A percentile compares a stretch with the other conserved stretches of the same genome.
Evolutionary conservation across 1,140 invertebrate genomes (phyloP).

Genomic region (Neotoxoptera formosana): DNA sequence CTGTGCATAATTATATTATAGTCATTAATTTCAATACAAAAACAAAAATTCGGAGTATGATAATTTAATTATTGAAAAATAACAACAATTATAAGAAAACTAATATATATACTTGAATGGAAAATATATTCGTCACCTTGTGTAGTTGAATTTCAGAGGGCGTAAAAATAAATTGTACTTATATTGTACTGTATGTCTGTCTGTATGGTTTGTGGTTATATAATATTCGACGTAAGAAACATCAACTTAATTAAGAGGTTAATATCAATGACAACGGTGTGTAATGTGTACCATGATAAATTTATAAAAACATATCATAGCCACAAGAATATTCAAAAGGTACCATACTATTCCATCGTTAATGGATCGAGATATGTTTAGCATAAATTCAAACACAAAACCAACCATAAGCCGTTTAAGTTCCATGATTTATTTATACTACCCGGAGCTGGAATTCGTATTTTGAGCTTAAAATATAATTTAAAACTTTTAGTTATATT

Average conservation of each 20-base stretch:
- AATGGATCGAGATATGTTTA: conserved; percentile 27
- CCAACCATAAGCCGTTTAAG: background rate
- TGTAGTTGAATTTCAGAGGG: background rate
- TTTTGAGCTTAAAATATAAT: background rate
- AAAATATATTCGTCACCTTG: background rate
- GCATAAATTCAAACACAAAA: background rate
- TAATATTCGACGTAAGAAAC: background rate
- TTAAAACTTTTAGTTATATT: conserved; percentile 11
- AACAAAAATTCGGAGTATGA: background rate
- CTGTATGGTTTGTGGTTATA: too few relatives aligned
- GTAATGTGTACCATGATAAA: background rate
- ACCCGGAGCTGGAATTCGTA: background rate
- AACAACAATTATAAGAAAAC: background rate
- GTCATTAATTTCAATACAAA: background rate
- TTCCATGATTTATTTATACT: conserved; percentile 14
- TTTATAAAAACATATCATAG: background rate
- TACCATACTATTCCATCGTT: conserved; percentile 18
- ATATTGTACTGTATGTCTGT: background rate
- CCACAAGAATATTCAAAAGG: background rate
- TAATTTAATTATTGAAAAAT: background rate
- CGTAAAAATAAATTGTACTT: background rate
- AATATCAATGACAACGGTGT: background rate
- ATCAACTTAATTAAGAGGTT: background rate
- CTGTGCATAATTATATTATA: background rate
- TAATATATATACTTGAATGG: background rate